phyloP scores from a whole-genome alignment of 2,113 vertebrate genomes.

The Zosterops lateralis region DNA sequence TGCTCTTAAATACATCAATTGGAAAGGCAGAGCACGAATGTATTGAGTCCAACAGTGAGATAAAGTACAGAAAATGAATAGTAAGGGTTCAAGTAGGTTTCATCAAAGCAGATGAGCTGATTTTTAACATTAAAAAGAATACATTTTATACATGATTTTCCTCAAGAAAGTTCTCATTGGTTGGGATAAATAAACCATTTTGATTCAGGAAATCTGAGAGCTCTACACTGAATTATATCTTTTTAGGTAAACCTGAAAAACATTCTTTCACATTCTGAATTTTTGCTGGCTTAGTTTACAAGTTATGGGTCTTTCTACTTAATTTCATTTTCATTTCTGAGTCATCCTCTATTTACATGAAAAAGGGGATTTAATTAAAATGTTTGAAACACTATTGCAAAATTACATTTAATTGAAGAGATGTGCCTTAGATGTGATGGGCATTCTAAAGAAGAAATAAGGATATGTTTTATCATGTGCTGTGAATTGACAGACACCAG shows the following conservation, averaged over 20 bases:
- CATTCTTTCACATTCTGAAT: background rate
- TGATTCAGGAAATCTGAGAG: background rate
- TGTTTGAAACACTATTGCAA: background rate
- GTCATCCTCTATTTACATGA: background rate
- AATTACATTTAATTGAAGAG: constrained; percentile 8
- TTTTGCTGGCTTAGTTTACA: background rate
- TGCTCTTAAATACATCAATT: background rate
- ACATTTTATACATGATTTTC: background rate
- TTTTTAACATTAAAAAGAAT: background rate
- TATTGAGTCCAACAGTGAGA: background rate
- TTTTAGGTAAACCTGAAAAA: background rate
- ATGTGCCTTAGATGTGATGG: background rate
- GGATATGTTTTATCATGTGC: background rate
- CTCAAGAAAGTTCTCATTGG: background rate
- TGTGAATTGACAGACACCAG: background rate
- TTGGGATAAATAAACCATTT: background rate
- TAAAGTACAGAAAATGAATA: background rate
- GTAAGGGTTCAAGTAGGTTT: background rate
- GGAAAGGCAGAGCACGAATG: background rate
- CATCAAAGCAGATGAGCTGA: background rate
- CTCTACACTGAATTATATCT: background rate
- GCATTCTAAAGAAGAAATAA: background rate
- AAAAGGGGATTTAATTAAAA: background rate
- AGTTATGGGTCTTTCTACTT: background rate
- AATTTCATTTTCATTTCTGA: constrained; percentile 5